phyloP scores from a whole-genome alignment of 2,113 vertebrate species.

The Raphicerus campestris region DNA sequence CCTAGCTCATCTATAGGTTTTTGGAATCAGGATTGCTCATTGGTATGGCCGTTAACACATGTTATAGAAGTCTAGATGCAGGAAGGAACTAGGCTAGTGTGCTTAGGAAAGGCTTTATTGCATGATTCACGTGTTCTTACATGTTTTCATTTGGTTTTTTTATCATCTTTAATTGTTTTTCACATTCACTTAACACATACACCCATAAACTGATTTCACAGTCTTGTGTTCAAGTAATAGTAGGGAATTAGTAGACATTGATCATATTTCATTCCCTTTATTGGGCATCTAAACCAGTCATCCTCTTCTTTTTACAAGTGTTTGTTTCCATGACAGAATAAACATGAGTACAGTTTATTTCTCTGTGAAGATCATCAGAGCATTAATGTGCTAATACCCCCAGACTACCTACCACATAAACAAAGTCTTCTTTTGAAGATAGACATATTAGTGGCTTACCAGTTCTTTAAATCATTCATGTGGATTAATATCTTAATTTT shows the following conservation, averaged over 20 bases:
- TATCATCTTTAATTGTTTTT: conserved; percentile 33
- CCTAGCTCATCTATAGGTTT: not conserved
- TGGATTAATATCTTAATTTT: conserved; percentile 9
- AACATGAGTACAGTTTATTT: not conserved
- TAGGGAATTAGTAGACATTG: not conserved
- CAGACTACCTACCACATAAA: not conserved
- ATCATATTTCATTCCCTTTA: not conserved
- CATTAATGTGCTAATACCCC: not conserved
- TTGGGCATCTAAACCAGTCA: not conserved
- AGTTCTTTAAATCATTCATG: conserved; percentile 21
- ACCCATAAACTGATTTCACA: not conserved
- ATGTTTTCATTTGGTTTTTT: conserved; percentile 17
- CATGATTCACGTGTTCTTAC: conserved; percentile 2
- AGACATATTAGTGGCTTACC: not conserved
- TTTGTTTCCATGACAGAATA: conserved; percentile 16
- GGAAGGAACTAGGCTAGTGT: not conserved
- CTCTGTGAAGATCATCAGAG: not conserved
- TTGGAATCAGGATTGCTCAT: not conserved
- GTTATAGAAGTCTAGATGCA: not conserved
- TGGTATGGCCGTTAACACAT: not conserved
- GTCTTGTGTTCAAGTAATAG: conserved; percentile 25
- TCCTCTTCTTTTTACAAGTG: conserved; percentile 24
- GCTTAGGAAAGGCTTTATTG: not conserved
- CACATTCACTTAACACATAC: not conserved
- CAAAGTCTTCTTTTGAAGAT: not conserved